Evolutionary conservation across 2,797 vertebrate genomes (phyloP).

Genomic region (Oceanodroma leucorhoa): DNA sequence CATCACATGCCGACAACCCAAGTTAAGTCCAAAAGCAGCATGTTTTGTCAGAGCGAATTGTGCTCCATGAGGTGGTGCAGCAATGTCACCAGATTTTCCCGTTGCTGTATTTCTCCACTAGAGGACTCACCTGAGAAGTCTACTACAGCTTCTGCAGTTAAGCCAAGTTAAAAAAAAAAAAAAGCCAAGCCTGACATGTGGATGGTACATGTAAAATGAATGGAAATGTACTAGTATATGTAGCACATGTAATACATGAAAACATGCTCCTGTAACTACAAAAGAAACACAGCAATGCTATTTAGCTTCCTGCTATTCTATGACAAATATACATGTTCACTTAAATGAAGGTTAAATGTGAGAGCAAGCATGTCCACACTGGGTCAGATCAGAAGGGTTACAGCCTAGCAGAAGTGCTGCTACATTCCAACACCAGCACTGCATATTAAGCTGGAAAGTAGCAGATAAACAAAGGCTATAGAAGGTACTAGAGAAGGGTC

Average conservation of each 20-base stretch:
- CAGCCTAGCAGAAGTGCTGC: not conserved
- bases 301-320: not conserved
- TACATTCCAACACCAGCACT: conserved; percentile 7
- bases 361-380: not conserved
- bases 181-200: conserved; percentile 12
- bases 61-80: not conserved
- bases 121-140: conserved; percentile 56
- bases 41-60: not conserved
- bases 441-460: not conserved
- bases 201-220: conserved; percentile 52
- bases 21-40: not conserved
- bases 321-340: not conserved
- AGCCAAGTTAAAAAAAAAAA: not conserved
- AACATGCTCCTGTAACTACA: not conserved
- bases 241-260: not conserved
- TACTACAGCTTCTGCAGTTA: conserved; percentile 47
- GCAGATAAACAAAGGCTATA: conserved; percentile 32
- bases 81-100: not conserved
- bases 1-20: not conserved
- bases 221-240: conserved; percentile 59
- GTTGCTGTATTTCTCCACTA: conserved; percentile 55
- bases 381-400: not conserved
- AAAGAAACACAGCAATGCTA: not conserved
- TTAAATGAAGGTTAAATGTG: not conserved
- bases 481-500: not conserved